phyloP scores from a whole-genome alignment of 1,140 invertebrate genomes.

The Propsilocerus akamusi region DNA sequence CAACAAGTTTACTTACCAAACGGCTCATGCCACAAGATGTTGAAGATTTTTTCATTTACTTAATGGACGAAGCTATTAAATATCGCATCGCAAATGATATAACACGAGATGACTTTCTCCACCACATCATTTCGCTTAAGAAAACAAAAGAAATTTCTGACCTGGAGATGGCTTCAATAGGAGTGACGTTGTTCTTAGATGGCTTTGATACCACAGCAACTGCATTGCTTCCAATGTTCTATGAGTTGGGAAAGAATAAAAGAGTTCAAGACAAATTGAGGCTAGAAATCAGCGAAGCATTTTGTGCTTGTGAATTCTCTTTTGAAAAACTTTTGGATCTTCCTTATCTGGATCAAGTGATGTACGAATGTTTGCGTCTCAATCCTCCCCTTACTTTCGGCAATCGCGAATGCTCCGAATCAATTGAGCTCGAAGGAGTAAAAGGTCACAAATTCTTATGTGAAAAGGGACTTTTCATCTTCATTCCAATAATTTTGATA shows the following conservation, averaged over 20 bases:
- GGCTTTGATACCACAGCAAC: background rate
- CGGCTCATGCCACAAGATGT: background rate
- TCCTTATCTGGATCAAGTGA: constrained; percentile 17
- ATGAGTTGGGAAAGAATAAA: constrained; percentile 31
- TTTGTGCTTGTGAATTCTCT: constrained; percentile 7
- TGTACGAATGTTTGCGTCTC: constrained; percentile 27
- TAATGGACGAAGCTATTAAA: constrained; percentile 12
- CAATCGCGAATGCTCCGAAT: constrained; percentile 25
- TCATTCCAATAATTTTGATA: constrained; percentile 37
- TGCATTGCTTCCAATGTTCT: background rate
- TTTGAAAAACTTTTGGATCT: constrained; percentile 15
- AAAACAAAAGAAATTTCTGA: constrained; percentile 25
- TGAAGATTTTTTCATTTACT: background rate
- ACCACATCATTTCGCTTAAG: constrained; percentile 22
- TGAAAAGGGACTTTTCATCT: constrained; percentile 26
- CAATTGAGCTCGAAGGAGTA: constrained; percentile 21
- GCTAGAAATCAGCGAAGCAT: constrained; percentile 28
- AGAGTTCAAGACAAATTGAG: constrained; percentile 34
- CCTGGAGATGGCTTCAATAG: constrained; percentile 32
- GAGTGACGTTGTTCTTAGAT: constrained; percentile 22
- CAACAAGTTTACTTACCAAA: background rate
- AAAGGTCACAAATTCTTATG: constrained; percentile 12
- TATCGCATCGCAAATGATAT: constrained; percentile 12
- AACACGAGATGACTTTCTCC: constrained; percentile 21
- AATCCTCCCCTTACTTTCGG: constrained; percentile 29